Evolutionary conservation across 1,140 invertebrate genomes (phyloP).

Genomic region (Neoseiulus cucumeris): DNA sequence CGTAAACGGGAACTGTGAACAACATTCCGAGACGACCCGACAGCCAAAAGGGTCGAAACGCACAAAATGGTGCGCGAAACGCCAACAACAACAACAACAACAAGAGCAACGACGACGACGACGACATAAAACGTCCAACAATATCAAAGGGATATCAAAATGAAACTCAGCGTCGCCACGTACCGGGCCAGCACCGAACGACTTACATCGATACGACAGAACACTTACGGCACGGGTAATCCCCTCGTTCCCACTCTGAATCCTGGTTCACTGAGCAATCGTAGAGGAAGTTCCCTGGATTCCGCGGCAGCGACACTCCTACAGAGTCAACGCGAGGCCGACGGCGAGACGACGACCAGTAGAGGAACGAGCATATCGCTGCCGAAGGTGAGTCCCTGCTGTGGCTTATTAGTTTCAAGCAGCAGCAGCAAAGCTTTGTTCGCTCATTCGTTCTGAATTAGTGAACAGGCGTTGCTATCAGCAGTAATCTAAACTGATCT

Average conservation of each 20-base stretch:
- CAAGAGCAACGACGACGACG: too few species aligned
- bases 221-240: constrained; percentile 15
- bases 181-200: constrained; percentile 19
- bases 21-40: too few species aligned
- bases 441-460: too few species aligned
- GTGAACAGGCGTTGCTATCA: too few species aligned
- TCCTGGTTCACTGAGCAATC: neutral
- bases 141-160: neutral
- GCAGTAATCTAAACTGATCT: too few species aligned
- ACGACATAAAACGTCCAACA: too few species aligned
- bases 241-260: constrained; percentile 2
- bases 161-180: constrained; percentile 18
- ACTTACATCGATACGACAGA: constrained; percentile 17
- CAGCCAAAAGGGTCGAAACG: too few species aligned
- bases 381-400: neutral
- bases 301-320: neutral
- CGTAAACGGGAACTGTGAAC: too few species aligned
- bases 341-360: neutral
- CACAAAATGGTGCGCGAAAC: too few species aligned
- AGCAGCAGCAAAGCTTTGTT: too few species aligned
- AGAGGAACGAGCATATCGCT: constrained; percentile 1
- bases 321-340: neutral
- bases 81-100: too few species aligned
- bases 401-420: too few species aligned
- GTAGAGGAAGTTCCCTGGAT: constrained; percentile 1